Conservation (phyloP, 2,113 vertebrate genomes). For the Accipiter cooperii region DNA sequence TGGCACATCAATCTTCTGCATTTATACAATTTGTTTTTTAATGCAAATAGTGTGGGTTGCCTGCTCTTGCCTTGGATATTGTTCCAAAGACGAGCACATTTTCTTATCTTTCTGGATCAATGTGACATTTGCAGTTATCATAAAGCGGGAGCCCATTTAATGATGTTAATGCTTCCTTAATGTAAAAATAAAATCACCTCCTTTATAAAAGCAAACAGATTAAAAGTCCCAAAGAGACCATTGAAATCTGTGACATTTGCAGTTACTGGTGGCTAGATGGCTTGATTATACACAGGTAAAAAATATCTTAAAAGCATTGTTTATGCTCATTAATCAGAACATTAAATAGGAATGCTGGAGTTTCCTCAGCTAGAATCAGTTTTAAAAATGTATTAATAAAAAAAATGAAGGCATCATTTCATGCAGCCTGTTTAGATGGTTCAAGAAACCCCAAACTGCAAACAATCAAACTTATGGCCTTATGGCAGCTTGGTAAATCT, state of each 20-base stretch:
- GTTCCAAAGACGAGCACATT: constrained; percentile 83
- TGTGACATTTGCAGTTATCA: constrained; percentile 88
- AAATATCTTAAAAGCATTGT: constrained; percentile 69
- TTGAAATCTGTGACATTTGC: constrained; percentile 79
- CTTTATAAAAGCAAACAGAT: constrained; percentile 83
- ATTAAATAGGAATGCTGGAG: constrained; percentile 58
- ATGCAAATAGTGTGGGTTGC: constrained; percentile 86
- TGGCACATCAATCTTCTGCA: constrained; percentile 83
- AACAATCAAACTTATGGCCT: constrained; percentile 61
- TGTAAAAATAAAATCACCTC: constrained; percentile 84
- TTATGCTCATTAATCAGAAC: constrained; percentile 70
- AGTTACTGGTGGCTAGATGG: constrained; percentile 69
- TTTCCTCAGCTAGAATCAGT: not conserved
- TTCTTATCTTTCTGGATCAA: constrained; percentile 87
- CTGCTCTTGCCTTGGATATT: constrained; percentile 81
- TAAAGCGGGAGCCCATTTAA: constrained; percentile 83
- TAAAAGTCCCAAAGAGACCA: constrained; percentile 79
- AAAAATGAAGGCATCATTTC: constrained; percentile 23
- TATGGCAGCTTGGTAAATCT: constrained; percentile 60
- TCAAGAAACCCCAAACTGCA: constrained; percentile 24
- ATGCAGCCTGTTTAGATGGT: constrained; percentile 18
- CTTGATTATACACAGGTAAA: constrained; percentile 74
- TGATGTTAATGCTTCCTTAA: constrained; percentile 86
- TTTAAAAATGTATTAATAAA: constrained; percentile 52
- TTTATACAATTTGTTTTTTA: constrained; percentile 89